These are phyloP conservation scores for Drosophila sproati DNA, from an alignment of 1,140 invertebrate species.

Conservation along the genomic window DNA sequence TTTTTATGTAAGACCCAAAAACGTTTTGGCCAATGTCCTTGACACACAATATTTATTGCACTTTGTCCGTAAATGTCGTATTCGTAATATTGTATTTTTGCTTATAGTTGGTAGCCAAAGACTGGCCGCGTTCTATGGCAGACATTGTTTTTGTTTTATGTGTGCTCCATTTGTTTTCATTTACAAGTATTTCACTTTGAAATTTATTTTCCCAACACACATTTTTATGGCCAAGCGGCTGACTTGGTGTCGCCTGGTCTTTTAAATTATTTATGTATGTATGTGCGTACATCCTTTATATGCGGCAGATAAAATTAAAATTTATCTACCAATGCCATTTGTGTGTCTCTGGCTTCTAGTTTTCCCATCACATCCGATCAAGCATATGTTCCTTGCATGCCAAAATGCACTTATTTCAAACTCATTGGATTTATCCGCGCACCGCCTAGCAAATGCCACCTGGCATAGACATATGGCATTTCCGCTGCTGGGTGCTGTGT, in stretches of 20 bases:
- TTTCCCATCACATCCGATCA: conserved; percentile 49
- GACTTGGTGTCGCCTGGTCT: conserved; percentile 55
- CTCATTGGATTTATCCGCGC: background rate
- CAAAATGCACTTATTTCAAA: conserved; percentile 6
- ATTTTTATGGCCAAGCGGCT: conserved; percentile 74
- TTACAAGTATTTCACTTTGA: conserved; percentile 81
- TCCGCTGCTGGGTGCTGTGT: background rate
- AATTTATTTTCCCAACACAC: conserved; percentile 76
- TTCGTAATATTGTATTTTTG: conserved; percentile 70
- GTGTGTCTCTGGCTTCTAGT: conserved; percentile 53
- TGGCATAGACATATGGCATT: conserved; percentile 19
- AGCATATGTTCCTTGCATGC: conserved; percentile 39
- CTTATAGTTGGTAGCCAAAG: conserved; percentile 10
- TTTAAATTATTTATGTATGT: conserved; percentile 74
- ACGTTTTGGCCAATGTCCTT: conserved; percentile 58
- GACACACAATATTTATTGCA: conserved; percentile 74
- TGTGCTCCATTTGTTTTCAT: conserved; percentile 79
- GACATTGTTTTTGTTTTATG: conserved; percentile 53
- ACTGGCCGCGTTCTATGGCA: conserved; percentile 29
- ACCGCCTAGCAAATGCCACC: conserved; percentile 12
- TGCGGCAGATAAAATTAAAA: conserved; percentile 72
- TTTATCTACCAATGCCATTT: conserved; percentile 62
- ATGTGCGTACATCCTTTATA: background rate
- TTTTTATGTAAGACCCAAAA: conserved; percentile 58
- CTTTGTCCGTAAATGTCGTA: conserved; percentile 54